A percentile compares a stretch with the other conserved stretches of the same genome.
Conservation (phyloP, 2,113 vertebrate genomes). For the Seriola rivoliana region DNA sequence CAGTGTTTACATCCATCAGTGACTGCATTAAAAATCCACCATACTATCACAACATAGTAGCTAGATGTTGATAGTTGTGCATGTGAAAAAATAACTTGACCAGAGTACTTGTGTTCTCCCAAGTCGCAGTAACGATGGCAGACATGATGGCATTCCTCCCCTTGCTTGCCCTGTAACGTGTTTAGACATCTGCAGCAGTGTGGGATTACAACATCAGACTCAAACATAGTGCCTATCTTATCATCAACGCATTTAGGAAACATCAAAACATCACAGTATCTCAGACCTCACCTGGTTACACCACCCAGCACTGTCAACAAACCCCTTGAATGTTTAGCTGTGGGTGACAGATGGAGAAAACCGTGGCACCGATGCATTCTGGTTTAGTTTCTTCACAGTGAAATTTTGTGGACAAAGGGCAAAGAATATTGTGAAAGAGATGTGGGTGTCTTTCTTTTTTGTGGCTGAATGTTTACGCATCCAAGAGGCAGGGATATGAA, state of each 20-base stretch:
- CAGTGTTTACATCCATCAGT: not conserved
- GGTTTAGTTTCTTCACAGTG: slow-evolving; percentile 9
- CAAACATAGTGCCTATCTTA: slow-evolving; percentile 52
- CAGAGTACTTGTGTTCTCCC: slow-evolving; percentile 14
- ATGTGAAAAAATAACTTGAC: not conserved
- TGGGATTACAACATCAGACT: slow-evolving; percentile 61
- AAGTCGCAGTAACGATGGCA: slow-evolving; percentile 12
- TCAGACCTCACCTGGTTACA: slow-evolving; percentile 66
- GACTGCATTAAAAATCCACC: not conserved
- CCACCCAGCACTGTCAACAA: slow-evolving; percentile 61
- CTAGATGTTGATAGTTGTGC: not conserved
- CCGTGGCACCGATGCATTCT: not conserved
- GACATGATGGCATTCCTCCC: slow-evolving; percentile 52
- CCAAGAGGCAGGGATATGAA: slow-evolving; percentile 71
- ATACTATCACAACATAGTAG: not conserved
- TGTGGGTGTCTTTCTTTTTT: slow-evolving; percentile 62
- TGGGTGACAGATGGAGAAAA: slow-evolving; percentile 45
- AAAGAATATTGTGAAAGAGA: slow-evolving; percentile 47
- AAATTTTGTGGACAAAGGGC: slow-evolving; percentile 23
- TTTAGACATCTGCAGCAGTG: slow-evolving; percentile 64
- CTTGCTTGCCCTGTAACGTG: slow-evolving; percentile 56
- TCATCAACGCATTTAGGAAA: slow-evolving; percentile 64
- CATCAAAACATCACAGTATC: slow-evolving; percentile 70
- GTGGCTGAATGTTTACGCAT: slow-evolving; percentile 49
- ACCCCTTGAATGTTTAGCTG: slow-evolving; percentile 21